Base-by-base conservation (phyloP, 1,140 invertebrate genomes). In the Phocides pigmalion region DNA sequence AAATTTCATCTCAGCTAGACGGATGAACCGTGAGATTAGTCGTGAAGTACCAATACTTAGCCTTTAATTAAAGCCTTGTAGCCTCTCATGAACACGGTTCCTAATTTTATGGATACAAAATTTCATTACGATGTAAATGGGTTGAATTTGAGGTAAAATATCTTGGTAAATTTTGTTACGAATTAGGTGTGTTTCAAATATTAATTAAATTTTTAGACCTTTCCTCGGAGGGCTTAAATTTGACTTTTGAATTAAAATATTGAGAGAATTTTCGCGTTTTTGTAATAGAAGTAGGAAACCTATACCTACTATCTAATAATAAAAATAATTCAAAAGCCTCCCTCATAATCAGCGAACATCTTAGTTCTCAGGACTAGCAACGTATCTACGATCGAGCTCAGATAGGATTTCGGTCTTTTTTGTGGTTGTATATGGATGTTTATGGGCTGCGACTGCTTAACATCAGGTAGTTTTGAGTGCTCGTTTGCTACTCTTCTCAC, bases 51-150 rank as follows among this genome's bases (percentile, higher is more conserved):
- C 19, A 41, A 44, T 19, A 44, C 41, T 58, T 32, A 19, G 17
- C 11, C 32, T 39, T 54, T 54, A 54, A 54, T 54, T 54, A 54
- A 54, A 54, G 4, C 37, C 15, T 53, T 53, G 50, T 54, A 54
- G 19, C 17, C 35, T 35, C 35, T 54, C 35, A 22, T 41, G 51
- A 39, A 39, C 35, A 54, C 2, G 32, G 17, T 14, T 51, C 32
- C n/a, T 19, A 54, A 41, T 54, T 54, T 54, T 54, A 54, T 54
- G 35, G 17, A 41, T 22, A 54, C 19, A 4, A 54, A 41, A 41
- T 54, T 53, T 54, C 17, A 54, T 54, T 22, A 39, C 16, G 32
- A 39, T 17, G n/a, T 54, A 54, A 39, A 39, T 39, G 19, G 49
- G 11, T n/a, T 19, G 3, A 54, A 11, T n/a, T 54, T 39, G n/a